Base-by-base conservation (phyloP, 2,888 invertebrate genomes). In the Drosophila monieri region DNA sequence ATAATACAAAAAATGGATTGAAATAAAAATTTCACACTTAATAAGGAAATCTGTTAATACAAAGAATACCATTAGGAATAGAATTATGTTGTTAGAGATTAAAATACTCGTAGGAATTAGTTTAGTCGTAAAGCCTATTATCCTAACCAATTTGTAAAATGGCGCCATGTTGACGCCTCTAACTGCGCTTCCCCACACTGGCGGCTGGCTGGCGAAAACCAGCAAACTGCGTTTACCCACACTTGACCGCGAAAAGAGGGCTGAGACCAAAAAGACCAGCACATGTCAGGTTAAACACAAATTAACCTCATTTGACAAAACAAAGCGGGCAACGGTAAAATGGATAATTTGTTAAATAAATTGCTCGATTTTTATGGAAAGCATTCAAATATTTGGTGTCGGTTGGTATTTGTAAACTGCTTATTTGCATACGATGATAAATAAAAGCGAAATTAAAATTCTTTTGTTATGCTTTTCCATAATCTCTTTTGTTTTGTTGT, bases 271-370 rank as follows among this genome's bases (percentile, higher is more conserved):
- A 37, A 46, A 14, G 51, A 51, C 62, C 56, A 30, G 60, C 66
- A 49, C 68, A 62, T 60, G 74, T 66, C 77, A 76, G 80, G 81
- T 89, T 80, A 85, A 83, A 85, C 89, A 78, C 89, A 89, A 90
- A 89, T 90, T 91, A 90, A 90, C 90, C 90, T 90, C 90, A 91
- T 90, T 90, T 90, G 89, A 89, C 86, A 90, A 89, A 90, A 88
- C 89, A 90, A 86, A 83, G 84, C 86, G 73, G 84, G 73, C 77
- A 44, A 52, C 74, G 78, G 76, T 78, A 68, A 69, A 89, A 89
- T 89, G 83, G 72, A 89, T 89, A 90, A 90, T 90, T 89, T 89
- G 90, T 89, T 89, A 88, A 90, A 89, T 90, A 89, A 89, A 89
- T 90, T 88, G 84, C 80, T 69, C 76, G 62, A 84, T 76, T 84